Base-by-base conservation (phyloP, 2,888 invertebrate genomes). In the Patella pellucida region DNA sequence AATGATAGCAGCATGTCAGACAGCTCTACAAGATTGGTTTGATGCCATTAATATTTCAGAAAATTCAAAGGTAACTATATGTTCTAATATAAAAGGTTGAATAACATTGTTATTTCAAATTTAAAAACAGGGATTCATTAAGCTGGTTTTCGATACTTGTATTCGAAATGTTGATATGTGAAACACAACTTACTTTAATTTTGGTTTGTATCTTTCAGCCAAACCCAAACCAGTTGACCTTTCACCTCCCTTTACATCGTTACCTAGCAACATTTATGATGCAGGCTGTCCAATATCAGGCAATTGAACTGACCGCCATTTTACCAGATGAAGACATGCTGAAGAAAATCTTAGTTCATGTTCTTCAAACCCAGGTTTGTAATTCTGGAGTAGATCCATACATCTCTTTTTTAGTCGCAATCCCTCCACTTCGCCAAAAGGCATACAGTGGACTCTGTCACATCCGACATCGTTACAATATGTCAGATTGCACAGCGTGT, bases 161-260 rank as follows among this genome's bases (percentile, higher is more conserved):
- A 16, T 68, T 68, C 19, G 2, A 68, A 68, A 68, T n/a, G 9
- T 68, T 9, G 41, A 41, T 41, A 9, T 41, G 9, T 41, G 41
- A 67, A 51, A 27, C 23, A 52, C 19, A 9, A 15, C n/a, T 74
- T 2, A 31, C 27, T 62, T 5, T 23, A 72, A 54, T 52, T n/a
- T 68, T 69, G 5, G 41, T n/a, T 67, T 52, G 70, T 72, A 68
- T 69, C 11, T 81, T 82, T 27, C 84, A 90, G 90, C 88, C 89
- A 1, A 88, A 89, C 73, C 86, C 87, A 2, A 79, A 89, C 71
- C 96, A 97, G 93, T 95, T 97, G 78, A 97, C 97, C 72, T 99
- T 99, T 93, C 98, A 99, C 93, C 94, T 98, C 88, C 98, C 98
- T 27, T 93, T 99, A 85, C 98, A 99, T 93, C 95, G 99, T 74